Evolutionary conservation across 1,140 invertebrate genomes (phyloP), one percentile per base, ranked within the genome.

Genomic region (Fopius arisanus): DNA sequence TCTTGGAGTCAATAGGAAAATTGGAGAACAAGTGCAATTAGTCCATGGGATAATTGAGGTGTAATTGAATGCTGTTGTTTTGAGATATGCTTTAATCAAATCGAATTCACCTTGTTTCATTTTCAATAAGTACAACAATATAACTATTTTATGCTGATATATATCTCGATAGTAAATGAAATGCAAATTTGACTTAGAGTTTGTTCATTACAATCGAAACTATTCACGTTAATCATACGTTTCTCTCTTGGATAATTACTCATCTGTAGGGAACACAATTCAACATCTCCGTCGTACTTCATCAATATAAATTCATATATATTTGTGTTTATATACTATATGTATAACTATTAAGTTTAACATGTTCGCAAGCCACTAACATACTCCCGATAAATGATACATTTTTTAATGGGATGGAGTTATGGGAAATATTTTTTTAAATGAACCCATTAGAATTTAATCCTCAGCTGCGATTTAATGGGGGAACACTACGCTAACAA

Each of bases 171-270:
- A 48, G 1, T 19, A 48, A 48, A n/a, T 48, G 43, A 48, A 48
- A 48, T 48, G 43, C 43, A 48, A 48, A 48, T 48, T 48, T 48
- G 43, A 48, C 43, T 48, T 48, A 48, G 43, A 48, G 43, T 48
- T 48, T 48, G 43, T 48, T 48, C 43, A 19, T 48, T 48, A 48
- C 43, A 48, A 48, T 48, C 43, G 7, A 48, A 48, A 48, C 33
- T 37, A 37, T 37, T 37, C 12, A 37, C 33, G 33, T 37, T 37
- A n/a, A n/a, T n/a, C 12, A 37, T 12, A 37, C 9, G 33, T 37
- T 2, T 37, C 33, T 3, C 12, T 37, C 33, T 37, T 7, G 1
- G 9, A 10, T 37, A 37, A 37, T 37, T 48, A 48, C 6, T 48
- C 43, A 12, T 48, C 43, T 16, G 14, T n/a, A 48, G 2, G 5